Evolutionary conservation across 2,113 vertebrate species (phyloP).

Genomic region (Genyomyrus donnyi): DNA sequence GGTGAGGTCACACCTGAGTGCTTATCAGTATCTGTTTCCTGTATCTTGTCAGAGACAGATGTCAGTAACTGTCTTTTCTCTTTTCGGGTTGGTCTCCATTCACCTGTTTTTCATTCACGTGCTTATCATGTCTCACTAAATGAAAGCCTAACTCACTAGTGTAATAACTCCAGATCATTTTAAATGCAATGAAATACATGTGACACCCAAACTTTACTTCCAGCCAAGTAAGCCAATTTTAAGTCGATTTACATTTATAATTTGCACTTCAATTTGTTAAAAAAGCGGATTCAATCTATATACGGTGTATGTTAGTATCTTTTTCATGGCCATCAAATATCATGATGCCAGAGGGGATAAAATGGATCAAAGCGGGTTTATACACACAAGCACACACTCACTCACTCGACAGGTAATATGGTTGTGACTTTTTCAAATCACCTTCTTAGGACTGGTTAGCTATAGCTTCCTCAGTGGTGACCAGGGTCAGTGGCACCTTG

Average conservation of each 20-base stretch:
- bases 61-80: not conserved
- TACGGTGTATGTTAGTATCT: constrained; percentile 29
- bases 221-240: not conserved
- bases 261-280: constrained; percentile 16
- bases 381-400: not conserved
- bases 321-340: not conserved
- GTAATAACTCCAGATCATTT: constrained; percentile 16
- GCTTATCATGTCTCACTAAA: not conserved
- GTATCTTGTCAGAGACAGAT: not conserved
- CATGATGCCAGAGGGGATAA: not conserved
- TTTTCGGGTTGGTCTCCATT: not conserved
- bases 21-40: not conserved
- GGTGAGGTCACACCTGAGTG: not conserved
- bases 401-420: not conserved
- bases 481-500: constrained; percentile 13
- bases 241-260: not conserved
- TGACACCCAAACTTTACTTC: constrained; percentile 16
- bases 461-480: not conserved
- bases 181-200: constrained; percentile 39
- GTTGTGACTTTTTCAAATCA: not conserved
- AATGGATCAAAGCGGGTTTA: not conserved
- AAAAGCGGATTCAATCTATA: constrained; percentile 24
- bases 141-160: not conserved
- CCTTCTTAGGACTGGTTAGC: not conserved
- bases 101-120: not conserved